Percentiles rank a stretch among this genome's conserved stretches.
phyloP scores from a whole-genome alignment of 2,113 vertebrate species.

The Coturnix japonica region DNA sequence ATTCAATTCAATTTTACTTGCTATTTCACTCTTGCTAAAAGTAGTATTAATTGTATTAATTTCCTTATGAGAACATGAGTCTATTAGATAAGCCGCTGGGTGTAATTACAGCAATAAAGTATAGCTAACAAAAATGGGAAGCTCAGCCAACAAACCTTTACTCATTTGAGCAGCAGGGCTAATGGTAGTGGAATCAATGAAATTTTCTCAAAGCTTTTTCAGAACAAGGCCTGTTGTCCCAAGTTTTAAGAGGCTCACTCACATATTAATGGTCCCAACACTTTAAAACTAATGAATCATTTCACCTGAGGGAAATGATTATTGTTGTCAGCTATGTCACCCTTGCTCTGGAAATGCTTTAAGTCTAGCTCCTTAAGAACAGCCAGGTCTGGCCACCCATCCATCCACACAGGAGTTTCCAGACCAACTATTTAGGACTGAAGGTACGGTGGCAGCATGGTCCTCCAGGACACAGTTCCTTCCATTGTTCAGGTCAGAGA shows the following conservation, averaged over 20 bases:
- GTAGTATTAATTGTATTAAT: constrained; percentile 52
- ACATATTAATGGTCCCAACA: constrained; percentile 8
- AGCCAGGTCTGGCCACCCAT: not conserved
- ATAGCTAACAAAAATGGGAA: constrained; percentile 11
- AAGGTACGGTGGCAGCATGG: not conserved
- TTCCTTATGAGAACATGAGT: constrained; percentile 14
- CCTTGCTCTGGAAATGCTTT: not conserved
- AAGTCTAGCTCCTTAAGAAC: not conserved
- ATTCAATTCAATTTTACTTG: not conserved
- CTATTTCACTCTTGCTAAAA: constrained; percentile 16
- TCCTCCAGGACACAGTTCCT: not conserved
- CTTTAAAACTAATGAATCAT: not conserved
- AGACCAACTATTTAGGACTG: not conserved
- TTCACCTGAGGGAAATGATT: not conserved
- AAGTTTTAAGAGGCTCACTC: not conserved
- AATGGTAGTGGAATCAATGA: not conserved
- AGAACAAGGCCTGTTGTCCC: not conserved
- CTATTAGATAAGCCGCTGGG: constrained; percentile 15
- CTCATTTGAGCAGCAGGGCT: not conserved
- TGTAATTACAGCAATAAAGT: constrained; percentile 40
- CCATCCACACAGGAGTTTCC: not conserved
- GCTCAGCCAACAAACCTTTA: constrained; percentile 7
- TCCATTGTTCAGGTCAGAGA: not conserved
- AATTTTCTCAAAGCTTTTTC: not conserved
- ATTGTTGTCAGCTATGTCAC: not conserved